Percentiles rank a stretch among this genome's conserved stretches.
Conservation (phyloP, 2,888 invertebrate species). For the Archips crataeganus region DNA sequence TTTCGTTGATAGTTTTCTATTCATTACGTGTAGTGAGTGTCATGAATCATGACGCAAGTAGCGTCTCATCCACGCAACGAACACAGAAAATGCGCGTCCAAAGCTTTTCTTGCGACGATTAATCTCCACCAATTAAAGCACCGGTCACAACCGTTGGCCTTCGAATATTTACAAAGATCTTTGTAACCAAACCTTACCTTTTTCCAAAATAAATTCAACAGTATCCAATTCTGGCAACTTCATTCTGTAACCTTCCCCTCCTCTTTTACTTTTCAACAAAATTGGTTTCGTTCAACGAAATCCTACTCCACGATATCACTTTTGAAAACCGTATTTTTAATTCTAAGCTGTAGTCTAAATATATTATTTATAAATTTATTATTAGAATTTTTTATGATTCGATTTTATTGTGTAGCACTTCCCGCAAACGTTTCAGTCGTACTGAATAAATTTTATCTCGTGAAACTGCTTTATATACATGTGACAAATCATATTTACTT, state of each 20-base stretch:
- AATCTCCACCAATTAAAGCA: no score
- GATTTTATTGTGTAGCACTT: not conserved
- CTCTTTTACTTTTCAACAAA: not conserved
- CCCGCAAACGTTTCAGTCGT: not conserved
- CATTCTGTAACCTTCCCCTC: conserved; percentile 9
- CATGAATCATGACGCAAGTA: no score
- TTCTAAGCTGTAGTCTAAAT: not conserved
- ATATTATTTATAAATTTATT: not conserved
- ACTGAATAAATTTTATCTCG: conserved; percentile 9
- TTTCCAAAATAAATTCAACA: conserved; percentile 19
- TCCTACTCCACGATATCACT: not conserved
- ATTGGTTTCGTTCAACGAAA: not conserved
- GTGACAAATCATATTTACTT: conserved; percentile 13
- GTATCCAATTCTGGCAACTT: conserved; percentile 28
- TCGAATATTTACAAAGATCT: not conserved
- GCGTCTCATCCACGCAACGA: no score
- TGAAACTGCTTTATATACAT: conserved; percentile 27
- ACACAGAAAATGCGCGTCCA: no score
- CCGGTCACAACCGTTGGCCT: no score
- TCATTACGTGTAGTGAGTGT: no score
- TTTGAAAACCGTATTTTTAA: not conserved
- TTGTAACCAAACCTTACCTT: conserved; percentile 16
- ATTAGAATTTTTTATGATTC: not conserved
- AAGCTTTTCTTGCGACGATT: no score
- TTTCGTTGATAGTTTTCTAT: no score